Base-by-base conservation (phyloP, 1,140 invertebrate species). In the Platyscapa corneri region DNA sequence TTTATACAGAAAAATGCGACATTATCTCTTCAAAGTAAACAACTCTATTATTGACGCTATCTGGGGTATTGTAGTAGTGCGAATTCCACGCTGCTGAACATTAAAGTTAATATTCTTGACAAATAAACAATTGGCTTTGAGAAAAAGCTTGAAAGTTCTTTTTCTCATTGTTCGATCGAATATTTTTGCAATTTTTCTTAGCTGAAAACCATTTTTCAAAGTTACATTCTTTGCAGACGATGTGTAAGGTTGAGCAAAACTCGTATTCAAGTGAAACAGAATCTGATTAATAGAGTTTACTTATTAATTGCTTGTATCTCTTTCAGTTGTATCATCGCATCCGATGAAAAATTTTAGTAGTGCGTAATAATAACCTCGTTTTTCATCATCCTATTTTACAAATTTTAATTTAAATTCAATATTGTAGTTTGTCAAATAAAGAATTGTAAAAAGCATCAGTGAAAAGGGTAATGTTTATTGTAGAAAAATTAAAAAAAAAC, bases 11-110 rank as follows among this genome's bases (percentile, higher is more conserved):
- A 16, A 84, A 78, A 70, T 78, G 32, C 42, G 49, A 64, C 64
- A 84, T 78, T 84, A 84, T 78, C 83, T 53, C 42, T 65, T 14
- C 34, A 53, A 84, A 70, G 83, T 78, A 84, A 84, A 84, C 83
- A 84, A 84, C 27, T 84, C 83, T 84, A 78, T 84, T 84, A 65
- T 74, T 18, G 74, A 53, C 49, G 56, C 72, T 83, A 65, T 83
- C 81, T 74, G 23, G 14, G 27, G 23, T 27, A 8, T 23, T 53
- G 16, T 42, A 53, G 23, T 1, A 46, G 56, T 56, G 72, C 39
- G 14, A 65, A 76, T 65, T 64, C 53, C 72, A 56, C 30, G 12
- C 30, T 23, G 3, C 7, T 70, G 39, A 70, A 3, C 30, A 49
- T 70, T 60, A 46, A 42, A 49, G 70, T 81, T 81, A 27, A 23